Percentiles rank a stretch among this genome's conserved stretches.
Evolutionary conservation across 2,888 invertebrate species (phyloP).

Genomic region (Charanyca ferruginea): DNA sequence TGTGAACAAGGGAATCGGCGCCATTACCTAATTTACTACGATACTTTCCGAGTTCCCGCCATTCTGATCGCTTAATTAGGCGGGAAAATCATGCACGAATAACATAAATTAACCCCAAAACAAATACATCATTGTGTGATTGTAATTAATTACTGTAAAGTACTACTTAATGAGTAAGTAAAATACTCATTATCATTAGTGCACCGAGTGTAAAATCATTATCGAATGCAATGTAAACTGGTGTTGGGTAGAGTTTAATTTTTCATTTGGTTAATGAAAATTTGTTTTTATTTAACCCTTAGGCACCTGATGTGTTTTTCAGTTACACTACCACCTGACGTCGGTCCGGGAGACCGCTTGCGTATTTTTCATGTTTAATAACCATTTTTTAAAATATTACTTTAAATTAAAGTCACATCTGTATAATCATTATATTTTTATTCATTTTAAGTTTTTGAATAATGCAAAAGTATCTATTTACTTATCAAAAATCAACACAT

Average conservation of each 20-base stretch:
- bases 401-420: too few relatives aligned
- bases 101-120: conserved; percentile 5
- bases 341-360: too few relatives aligned
- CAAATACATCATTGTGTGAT: conserved; percentile 18
- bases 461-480: too few relatives aligned
- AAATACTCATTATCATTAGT: conserved; percentile 38
- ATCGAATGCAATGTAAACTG: conserved; percentile 31
- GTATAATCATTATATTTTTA: too few relatives aligned
- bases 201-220: conserved; percentile 41
- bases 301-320: too few relatives aligned
- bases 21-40: neutral
- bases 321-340: too few relatives aligned
- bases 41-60: neutral
- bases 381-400: too few relatives aligned
- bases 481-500: too few relatives aligned
- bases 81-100: neutral
- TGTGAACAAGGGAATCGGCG: too few relatives aligned
- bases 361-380: too few relatives aligned
- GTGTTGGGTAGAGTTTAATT: conserved; percentile 7
- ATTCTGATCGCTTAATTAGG: neutral
- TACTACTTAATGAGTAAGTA: conserved; percentile 44
- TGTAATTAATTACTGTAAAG: conserved; percentile 40
- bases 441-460: too few relatives aligned
- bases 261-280: neutral
- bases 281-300: too few relatives aligned